These are phyloP conservation scores for Cavia porcellus DNA, from an alignment of 2,113 vertebrate genomes.

Conservation along the genomic window DNA sequence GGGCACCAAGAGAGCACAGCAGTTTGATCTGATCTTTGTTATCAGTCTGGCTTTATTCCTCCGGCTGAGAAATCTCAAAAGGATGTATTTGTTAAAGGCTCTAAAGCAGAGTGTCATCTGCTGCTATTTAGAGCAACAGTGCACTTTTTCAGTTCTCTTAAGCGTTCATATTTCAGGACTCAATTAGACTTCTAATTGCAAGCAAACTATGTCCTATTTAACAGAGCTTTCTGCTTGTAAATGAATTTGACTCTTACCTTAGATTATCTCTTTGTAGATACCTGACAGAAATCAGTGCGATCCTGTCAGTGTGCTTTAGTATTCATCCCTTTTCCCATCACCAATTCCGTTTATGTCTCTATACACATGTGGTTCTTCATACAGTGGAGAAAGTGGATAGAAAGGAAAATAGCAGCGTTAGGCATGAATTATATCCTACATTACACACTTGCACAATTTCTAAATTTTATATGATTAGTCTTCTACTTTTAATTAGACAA, in stretches of 20 bases:
- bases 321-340: neutral
- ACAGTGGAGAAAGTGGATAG: neutral
- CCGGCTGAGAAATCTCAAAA: neutral
- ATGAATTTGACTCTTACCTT: neutral
- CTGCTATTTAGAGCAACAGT: neutral
- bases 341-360: neutral
- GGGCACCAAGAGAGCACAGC: neutral
- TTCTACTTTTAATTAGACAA: neutral
- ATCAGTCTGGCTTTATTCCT: neutral
- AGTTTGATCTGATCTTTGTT: neutral
- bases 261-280: neutral
- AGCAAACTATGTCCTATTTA: neutral
- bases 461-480: neutral
- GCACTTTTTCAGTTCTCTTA: neutral
- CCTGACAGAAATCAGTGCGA: neutral
- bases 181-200: neutral
- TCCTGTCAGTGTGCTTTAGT: neutral
- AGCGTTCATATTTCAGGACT: neutral
- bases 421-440: neutral
- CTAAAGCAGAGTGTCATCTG: neutral
- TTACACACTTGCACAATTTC: neutral
- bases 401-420: neutral
- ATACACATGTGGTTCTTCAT: neutral
- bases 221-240: neutral
- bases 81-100: neutral